phyloP scores from a whole-genome alignment of 37 sponge, comb jelly and placozoan genomes.

The Chondrilla cf. caribensis region DNA sequence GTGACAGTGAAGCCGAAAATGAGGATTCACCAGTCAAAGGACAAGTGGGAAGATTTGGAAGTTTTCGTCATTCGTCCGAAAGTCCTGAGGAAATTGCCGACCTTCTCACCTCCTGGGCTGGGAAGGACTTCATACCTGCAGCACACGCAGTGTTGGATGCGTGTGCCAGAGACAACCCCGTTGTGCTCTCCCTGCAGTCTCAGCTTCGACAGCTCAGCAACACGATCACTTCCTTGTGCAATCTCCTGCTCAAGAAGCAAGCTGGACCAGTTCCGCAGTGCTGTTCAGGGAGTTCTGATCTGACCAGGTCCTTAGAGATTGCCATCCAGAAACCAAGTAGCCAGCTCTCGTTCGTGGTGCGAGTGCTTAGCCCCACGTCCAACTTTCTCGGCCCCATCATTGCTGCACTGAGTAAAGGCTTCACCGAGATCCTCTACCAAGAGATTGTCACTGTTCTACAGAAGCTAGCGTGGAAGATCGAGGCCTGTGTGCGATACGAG shows the following conservation, averaged over 20 bases:
- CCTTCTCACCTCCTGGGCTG: constrained; percentile 40
- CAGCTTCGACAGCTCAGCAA: constrained; percentile 47
- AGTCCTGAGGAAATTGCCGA: not conserved
- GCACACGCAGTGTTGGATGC: constrained; percentile 34
- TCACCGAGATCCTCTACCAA: constrained; percentile 34
- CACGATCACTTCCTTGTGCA: constrained; percentile 44
- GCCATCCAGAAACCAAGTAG: not conserved
- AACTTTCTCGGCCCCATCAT: constrained; percentile 28
- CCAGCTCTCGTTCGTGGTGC: constrained; percentile 14
- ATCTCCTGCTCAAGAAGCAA: not conserved
- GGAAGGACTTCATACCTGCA: constrained; percentile 42
- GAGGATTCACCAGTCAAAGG: not conserved
- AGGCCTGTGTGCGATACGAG: constrained; percentile 59
- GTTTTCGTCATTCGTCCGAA: not conserved
- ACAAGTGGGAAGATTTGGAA: too few relatives aligned
- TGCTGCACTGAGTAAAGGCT: constrained; percentile 9
- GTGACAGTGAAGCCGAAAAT: constrained; percentile 17
- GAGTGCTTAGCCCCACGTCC: constrained; percentile 37
- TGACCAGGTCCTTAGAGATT: not conserved
- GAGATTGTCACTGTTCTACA: constrained; percentile 40
- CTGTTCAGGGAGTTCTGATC: constrained; percentile 3
- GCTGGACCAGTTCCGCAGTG: not conserved
- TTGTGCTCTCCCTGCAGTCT: constrained; percentile 19
- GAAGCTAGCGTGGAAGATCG: constrained; percentile 71
- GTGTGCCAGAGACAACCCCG: constrained; percentile 2